phyloP scores from a whole-genome alignment of 2,888 invertebrate species.

The Drosophila paucipuncta region DNA sequence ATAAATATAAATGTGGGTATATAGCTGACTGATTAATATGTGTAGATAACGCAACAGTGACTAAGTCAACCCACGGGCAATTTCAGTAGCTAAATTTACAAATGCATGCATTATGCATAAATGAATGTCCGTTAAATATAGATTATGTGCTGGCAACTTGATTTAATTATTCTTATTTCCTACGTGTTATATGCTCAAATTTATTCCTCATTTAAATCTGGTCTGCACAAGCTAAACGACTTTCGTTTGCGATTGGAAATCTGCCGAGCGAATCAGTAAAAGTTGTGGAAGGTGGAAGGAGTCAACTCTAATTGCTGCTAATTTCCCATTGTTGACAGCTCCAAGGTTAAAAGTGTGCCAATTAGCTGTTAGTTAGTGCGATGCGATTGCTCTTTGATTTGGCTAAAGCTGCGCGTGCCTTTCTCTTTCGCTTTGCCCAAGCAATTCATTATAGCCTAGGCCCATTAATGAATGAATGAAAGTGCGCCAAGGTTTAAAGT shows the following conservation, averaged over 20 bases:
- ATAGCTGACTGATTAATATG: neutral
- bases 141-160: neutral
- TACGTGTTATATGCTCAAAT: neutral
- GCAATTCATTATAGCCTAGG: neutral
- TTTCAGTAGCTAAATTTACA: neutral
- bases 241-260: slow-evolving; percentile 55
- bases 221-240: slow-evolving; percentile 25
- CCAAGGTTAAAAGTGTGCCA: slow-evolving; percentile 71
- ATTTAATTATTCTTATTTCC: neutral
- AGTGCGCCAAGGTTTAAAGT: neutral
- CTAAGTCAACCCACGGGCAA: neutral
- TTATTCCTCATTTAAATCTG: neutral
- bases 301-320: slow-evolving; percentile 59
- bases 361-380: slow-evolving; percentile 56
- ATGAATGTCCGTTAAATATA: neutral
- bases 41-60: neutral
- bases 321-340: slow-evolving; percentile 44
- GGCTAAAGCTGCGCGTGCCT: slow-evolving; percentile 51
- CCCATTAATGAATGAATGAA: neutral
- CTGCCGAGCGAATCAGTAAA: slow-evolving; percentile 37
- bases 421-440: slow-evolving; percentile 17
- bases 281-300: slow-evolving; percentile 19
- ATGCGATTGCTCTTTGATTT: slow-evolving; percentile 51
- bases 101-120: neutral
- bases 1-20: neutral